Conservation (phyloP, 2,113 vertebrate species). For the Melospiza georgiana region DNA sequence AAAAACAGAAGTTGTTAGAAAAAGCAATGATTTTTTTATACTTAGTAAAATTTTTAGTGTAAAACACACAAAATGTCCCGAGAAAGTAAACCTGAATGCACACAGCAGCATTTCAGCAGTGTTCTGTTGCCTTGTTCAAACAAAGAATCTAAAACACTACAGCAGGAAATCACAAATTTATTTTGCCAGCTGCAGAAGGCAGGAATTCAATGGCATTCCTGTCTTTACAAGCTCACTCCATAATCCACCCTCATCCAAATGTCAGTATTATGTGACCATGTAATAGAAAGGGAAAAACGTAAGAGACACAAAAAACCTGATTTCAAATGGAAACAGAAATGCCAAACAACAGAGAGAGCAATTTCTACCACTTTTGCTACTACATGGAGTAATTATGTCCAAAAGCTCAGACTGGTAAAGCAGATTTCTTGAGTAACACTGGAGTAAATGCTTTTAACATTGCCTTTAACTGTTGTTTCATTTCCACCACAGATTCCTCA, state of each 20-base stretch:
- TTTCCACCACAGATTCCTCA: neutral
- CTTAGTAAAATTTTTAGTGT: neutral
- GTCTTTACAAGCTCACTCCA: neutral
- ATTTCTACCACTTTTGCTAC: neutral
- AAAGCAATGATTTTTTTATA: neutral
- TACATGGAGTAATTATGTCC: too few species aligned
- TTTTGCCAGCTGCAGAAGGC: neutral
- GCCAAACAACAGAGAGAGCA: neutral
- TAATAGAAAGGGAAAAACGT: neutral
- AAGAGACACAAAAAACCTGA: neutral
- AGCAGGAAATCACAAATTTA: neutral
- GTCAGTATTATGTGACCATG: accelerated
- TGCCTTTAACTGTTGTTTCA: neutral
- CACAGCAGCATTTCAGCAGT: neutral
- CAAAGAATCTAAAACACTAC: neutral
- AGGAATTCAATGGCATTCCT: neutral
- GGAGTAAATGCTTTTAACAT: neutral
- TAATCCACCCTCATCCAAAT: neutral
- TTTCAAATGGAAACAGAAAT: neutral
- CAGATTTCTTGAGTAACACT: neutral
- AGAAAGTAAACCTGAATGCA: neutral
- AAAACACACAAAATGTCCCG: neutral
- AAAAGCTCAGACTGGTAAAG: neutral
- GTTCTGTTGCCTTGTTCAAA: neutral
- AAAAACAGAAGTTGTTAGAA: neutral